phyloP scores from a whole-genome alignment of 1,140 invertebrate species.

The Calliphora vicina region DNA sequence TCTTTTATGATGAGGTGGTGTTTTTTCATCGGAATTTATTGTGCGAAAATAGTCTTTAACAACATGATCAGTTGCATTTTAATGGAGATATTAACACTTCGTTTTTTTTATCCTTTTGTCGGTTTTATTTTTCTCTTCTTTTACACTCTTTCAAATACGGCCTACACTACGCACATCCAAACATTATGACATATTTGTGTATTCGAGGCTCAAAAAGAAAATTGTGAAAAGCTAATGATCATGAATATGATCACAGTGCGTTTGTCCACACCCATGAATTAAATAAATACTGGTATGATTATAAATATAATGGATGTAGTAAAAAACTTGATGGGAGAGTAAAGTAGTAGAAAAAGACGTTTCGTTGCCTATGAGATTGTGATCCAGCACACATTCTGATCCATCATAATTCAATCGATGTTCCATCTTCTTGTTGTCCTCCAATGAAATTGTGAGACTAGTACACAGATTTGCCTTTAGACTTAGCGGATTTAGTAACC shows the following conservation, averaged over 20 bases:
- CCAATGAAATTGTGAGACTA: too few species aligned
- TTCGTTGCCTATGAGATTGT: too few species aligned
- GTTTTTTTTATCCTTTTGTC: background rate
- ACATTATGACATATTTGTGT: background rate
- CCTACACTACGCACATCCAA: background rate
- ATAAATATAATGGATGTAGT: too few species aligned
- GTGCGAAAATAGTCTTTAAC: slow-evolving; percentile 41
- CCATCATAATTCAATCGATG: too few species aligned
- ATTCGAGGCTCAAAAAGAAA: background rate
- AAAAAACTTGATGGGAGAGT: too few species aligned
- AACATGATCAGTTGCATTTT: slow-evolving; percentile 47
- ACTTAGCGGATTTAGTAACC: too few species aligned
- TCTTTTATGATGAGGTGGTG: background rate
- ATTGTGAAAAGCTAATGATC: background rate
- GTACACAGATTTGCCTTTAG: too few species aligned
- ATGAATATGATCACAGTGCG: background rate
- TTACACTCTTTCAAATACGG: background rate
- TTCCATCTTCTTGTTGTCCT: too few species aligned
- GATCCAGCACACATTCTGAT: too few species aligned
- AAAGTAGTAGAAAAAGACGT: too few species aligned
- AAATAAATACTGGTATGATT: background rate
- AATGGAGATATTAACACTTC: slow-evolving; percentile 41
- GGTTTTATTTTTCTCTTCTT: background rate
- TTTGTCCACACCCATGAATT: background rate
- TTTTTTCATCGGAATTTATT: background rate